Conservation (phyloP, 2,888 invertebrate genomes). For the Notodonta ziczac region DNA sequence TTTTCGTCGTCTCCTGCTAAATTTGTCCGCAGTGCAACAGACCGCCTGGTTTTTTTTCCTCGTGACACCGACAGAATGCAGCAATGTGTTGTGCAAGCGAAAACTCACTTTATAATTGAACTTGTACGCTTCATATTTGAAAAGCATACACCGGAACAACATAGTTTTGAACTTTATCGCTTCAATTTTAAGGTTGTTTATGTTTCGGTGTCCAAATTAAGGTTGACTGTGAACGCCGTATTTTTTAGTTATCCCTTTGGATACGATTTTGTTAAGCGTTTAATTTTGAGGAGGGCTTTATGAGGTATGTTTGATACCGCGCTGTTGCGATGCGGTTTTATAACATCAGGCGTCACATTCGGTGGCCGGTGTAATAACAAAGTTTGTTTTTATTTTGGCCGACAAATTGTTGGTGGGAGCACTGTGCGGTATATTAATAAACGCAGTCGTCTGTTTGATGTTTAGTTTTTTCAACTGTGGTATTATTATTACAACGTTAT, state of each 20-base stretch:
- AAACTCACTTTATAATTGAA: slow-evolving; percentile 48
- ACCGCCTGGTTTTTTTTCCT: slow-evolving; percentile 39
- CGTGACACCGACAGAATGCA: slow-evolving; percentile 44
- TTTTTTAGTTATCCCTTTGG: slow-evolving; percentile 52
- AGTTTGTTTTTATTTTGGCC: slow-evolving; percentile 29
- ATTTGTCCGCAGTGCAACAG: slow-evolving; percentile 64
- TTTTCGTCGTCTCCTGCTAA: slow-evolving; percentile 66
- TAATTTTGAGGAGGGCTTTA: slow-evolving; percentile 52
- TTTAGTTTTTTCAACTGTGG: neutral
- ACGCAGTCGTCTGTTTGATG: slow-evolving; percentile 22
- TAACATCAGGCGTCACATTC: slow-evolving; percentile 10
- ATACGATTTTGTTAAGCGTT: slow-evolving; percentile 59
- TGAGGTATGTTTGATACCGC: slow-evolving; percentile 47
- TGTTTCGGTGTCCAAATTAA: slow-evolving; percentile 30
- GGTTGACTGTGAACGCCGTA: slow-evolving; percentile 38
- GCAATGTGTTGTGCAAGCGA: slow-evolving; percentile 46
- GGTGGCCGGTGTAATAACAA: slow-evolving; percentile 15
- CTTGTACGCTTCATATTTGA: slow-evolving; percentile 35
- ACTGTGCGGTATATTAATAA: slow-evolving; percentile 37
- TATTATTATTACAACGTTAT: neutral
- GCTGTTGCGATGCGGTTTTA: slow-evolving; percentile 25
- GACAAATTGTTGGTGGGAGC: slow-evolving; percentile 27
- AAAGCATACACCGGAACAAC: slow-evolving; percentile 9
- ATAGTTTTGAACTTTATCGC: slow-evolving; percentile 40
- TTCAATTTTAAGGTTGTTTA: slow-evolving; percentile 33